Evolutionary conservation across 2,113 vertebrate genomes (phyloP), one percentile per base, ranked within the genome.

Genomic region (Corythoichthys intestinalis): DNA sequence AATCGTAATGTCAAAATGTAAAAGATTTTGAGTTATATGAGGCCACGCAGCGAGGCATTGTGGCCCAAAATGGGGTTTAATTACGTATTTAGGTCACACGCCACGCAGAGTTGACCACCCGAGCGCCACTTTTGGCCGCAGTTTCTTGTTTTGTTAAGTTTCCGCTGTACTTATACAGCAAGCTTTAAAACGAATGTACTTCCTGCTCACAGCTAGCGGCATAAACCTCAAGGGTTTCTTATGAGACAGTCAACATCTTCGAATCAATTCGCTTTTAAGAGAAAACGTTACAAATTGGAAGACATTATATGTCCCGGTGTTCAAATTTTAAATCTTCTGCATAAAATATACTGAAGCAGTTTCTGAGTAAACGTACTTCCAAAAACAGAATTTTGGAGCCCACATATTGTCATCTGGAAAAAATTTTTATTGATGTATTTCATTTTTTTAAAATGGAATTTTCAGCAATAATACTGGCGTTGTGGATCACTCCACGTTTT

Each of bases 401-500:
- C 20, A 28, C 20, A 28, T 28, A 28, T 28, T 28, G 20, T 28
- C 20, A 28, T 28, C 20, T 28, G 20, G 20, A 28, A 28, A 28
- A 28, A 28, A 28, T 1, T 28, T 28, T 28, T 28, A 28, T 28
- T 28, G 20, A 28, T 28, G 20, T 28, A 28, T 28, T 28, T 28
- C 20, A 28, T 28, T 28, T 28, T 28, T 28, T 28, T 28, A 28
- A 28, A 28, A 28, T 28, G 20, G 20, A 28, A 28, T 28, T 28
- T 28, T 28, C 20, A 28, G 20, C 20, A 28, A 28, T 28, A 28
- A 28, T 28, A 28, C 20, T 60, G 4, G n/a, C 48, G 13, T 17
- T 10, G 41, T 2, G 13, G 4, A 3, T 80, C 62, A 86, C 15
- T 75, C 53, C 14, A 11, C 0, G 4, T 60, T 4, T 20, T 66